These are phyloP conservation scores for Drosophila niveifrons DNA, from an alignment of 2,888 invertebrate genomes.

Conservation along the genomic window DNA sequence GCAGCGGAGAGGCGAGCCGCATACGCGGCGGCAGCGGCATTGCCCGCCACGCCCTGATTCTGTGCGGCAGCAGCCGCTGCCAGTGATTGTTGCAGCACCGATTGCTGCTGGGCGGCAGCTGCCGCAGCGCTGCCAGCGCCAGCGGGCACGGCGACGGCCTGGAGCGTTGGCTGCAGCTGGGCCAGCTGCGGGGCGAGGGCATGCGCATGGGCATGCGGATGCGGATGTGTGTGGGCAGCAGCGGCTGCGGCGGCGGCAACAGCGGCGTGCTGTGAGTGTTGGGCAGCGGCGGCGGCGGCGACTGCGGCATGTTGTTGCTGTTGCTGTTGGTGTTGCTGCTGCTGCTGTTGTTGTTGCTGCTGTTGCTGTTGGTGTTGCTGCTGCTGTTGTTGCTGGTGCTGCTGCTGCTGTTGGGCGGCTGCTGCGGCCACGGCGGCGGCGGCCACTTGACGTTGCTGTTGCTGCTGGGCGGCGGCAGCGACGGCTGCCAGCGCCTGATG, in stretches of 20 bases:
- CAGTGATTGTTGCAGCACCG: slow-evolving; percentile 87
- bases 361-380: slow-evolving; percentile 74
- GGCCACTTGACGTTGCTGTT: slow-evolving; percentile 85
- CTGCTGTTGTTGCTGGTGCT: slow-evolving; percentile 87
- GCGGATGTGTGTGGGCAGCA: slow-evolving; percentile 67
- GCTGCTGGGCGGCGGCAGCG: slow-evolving; percentile 87
- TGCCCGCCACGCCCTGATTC: slow-evolving; percentile 65
- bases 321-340: slow-evolving; percentile 70
- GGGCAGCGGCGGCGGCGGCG: slow-evolving; percentile 63
- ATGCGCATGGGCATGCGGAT: slow-evolving; percentile 68
- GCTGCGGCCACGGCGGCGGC: slow-evolving; percentile 87
- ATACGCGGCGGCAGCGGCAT: slow-evolving; percentile 81
- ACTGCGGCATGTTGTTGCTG: slow-evolving; percentile 67
- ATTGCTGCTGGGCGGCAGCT: slow-evolving; percentile 86
- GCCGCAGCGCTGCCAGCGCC: slow-evolving; percentile 87
- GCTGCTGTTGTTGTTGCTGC: slow-evolving; percentile 74
- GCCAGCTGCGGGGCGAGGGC: slow-evolving; percentile 71
- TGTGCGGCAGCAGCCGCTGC: slow-evolving; percentile 76
- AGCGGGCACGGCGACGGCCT: slow-evolving; percentile 87
- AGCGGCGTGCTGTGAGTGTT: slow-evolving; percentile 68
- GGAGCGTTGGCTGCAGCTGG: slow-evolving; percentile 67
- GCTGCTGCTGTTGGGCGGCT: slow-evolving; percentile 84
- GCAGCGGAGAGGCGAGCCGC: slow-evolving; percentile 81
- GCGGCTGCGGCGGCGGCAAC: slow-evolving; percentile 70
- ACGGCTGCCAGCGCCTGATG: slow-evolving; percentile 88